Evolutionary conservation across 2,113 vertebrate species (phyloP), one percentile per base, ranked within the genome.

Genomic region (Fukomys damarensis): DNA sequence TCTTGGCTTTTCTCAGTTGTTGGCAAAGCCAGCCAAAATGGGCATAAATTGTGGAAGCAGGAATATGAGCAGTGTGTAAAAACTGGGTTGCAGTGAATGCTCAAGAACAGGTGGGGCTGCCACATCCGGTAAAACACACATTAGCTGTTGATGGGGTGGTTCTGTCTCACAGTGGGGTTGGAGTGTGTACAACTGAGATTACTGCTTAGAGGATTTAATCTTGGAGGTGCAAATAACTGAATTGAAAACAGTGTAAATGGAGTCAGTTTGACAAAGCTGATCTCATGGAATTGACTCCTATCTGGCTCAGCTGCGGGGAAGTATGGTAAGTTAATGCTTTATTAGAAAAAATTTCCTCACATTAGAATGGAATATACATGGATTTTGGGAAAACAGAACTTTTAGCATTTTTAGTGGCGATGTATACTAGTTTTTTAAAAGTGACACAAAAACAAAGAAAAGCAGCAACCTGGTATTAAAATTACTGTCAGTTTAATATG

Each of bases 61-160:
- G 63, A 91, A 72, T 97, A 54, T 94, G 76, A 96, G 68, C 92
- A 52, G 66, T 86, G 79, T 87, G 96, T 96, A 95, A 94, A 96
- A 96, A 94, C 38, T 92, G 59, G 90, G 89, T 90, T 94, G 95
- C 84, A 87, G 92, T 90, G 72, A 95, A 66, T 66, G 79, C 92
- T 54, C 58, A 81, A 88, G 92, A 56, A 43, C 61, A 86, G 68
- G 76, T 93, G 77, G 93, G 70, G 59, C 0, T 59, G 65, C 20
- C 68, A 22, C 46, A 54, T 66, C 94, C 38, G 46, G 84, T 92
- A 38, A 94, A 93, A 89, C 30, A 65, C 74, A 85, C 13, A 41
- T 82, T 59, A 72, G 77, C 65, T 49, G 72, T 26, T n/a, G 38
- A 26, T 30, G 49, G 77, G 41, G 5, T 54, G 61, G 49, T 80